A percentile compares a stretch with the other conserved stretches of the same genome.
Evolutionary conservation across 2,888 invertebrate species (phyloP).

Genomic region (Didymodactylos carnosus): DNA sequence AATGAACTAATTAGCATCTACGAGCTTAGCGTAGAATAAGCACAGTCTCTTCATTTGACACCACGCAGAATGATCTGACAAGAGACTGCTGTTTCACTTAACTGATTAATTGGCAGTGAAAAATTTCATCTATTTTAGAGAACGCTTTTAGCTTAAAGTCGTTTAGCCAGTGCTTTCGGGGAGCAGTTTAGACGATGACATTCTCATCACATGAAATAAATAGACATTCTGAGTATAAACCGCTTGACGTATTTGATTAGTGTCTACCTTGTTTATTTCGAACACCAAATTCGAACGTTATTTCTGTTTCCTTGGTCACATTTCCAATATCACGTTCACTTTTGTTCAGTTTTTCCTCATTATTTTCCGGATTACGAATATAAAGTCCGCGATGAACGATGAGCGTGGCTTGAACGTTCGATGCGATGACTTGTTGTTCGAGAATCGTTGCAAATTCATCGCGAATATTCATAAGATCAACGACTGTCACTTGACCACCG

Average conservation of each 20-base stretch:
- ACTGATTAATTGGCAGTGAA: no score
- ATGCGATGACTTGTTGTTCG: slow-evolving; percentile 27
- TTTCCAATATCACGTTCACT: slow-evolving; percentile 5
- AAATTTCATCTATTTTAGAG: no score
- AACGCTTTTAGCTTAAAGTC: no score
- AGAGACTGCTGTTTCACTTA: no score
- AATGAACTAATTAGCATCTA: no score
- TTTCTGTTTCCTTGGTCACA: slow-evolving; percentile 4
- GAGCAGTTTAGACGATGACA: no score
- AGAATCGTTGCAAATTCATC: slow-evolving; percentile 30
- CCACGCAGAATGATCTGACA: no score
- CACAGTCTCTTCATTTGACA: no score
- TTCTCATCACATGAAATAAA: background rate
- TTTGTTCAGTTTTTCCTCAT: background rate
- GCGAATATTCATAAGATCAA: slow-evolving; percentile 28
- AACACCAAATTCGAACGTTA: slow-evolving; percentile 11
- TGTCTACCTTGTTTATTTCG: background rate
- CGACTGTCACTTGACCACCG: slow-evolving; percentile 25
- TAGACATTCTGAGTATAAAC: no score
- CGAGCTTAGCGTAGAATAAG: no score
- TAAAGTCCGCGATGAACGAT: slow-evolving; percentile 26
- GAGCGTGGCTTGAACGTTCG: slow-evolving; percentile 26
- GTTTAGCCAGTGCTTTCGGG: no score
- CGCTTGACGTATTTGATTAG: no score
- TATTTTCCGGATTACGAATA: slow-evolving; percentile 2